Conservation (phyloP, 2,888 invertebrate species). For the Trichogramma evanescens region DNA sequence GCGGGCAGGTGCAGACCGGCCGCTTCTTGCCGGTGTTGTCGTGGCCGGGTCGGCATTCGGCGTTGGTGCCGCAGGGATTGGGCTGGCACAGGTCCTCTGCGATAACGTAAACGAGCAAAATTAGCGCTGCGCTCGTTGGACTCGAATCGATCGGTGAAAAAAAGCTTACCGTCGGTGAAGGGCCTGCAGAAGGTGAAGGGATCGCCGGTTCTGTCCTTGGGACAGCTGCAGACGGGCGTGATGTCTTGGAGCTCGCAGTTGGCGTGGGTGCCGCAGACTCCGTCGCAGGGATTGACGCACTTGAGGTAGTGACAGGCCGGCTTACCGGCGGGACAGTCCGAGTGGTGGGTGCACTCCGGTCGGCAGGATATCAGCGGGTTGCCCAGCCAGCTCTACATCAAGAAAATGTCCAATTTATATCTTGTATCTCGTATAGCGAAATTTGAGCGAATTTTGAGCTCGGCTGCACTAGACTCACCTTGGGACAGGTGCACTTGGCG, state of each 20-base stretch:
- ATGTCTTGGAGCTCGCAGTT: slow-evolving; percentile 72
- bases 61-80: slow-evolving; percentile 78
- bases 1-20: slow-evolving; percentile 77
- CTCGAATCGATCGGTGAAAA: background rate
- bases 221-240: slow-evolving; percentile 80
- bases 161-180: slow-evolving; percentile 63
- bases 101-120: background rate
- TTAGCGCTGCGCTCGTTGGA: background rate
- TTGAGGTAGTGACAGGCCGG: slow-evolving; percentile 76
- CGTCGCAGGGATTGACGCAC: slow-evolving; percentile 74
- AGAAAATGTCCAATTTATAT: background rate
- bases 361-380: slow-evolving; percentile 70
- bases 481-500: slow-evolving; percentile 72
- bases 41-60: slow-evolving; percentile 74
- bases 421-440: background rate
- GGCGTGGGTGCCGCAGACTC: slow-evolving; percentile 74
- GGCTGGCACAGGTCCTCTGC: slow-evolving; percentile 76
- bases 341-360: slow-evolving; percentile 72
- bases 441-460: background rate
- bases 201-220: slow-evolving; percentile 80
- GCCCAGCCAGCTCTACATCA: slow-evolving; percentile 64
- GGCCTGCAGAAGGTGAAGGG: slow-evolving; percentile 76
- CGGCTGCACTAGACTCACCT: slow-evolving; percentile 48
- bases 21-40: slow-evolving; percentile 75
- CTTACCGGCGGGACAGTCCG: slow-evolving; percentile 69